Conservation (phyloP, 2,888 invertebrate genomes). For the Ametastegia equiseti region DNA sequence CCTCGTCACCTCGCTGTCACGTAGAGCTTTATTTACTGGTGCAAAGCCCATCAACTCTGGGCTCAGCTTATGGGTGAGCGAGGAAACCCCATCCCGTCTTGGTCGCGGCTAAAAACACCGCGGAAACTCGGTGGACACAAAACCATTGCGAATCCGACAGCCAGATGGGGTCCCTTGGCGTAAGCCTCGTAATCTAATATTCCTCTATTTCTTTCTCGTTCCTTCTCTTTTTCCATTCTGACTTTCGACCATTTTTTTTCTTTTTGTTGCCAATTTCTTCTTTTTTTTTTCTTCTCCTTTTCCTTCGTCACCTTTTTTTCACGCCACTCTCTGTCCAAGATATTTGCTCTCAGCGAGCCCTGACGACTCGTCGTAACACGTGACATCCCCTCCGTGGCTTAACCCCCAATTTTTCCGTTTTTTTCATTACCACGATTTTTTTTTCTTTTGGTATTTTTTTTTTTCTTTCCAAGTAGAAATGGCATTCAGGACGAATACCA, state of each 20-base stretch:
- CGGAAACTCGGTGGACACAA: conserved; percentile 33
- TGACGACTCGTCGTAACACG: conserved; percentile 17
- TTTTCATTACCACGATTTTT: neutral
- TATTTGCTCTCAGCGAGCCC: conserved; percentile 25
- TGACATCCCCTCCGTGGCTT: conserved; percentile 9
- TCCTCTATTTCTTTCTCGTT: conserved; percentile 31
- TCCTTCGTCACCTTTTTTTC: conserved; percentile 47
- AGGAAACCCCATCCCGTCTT: conserved; percentile 42
- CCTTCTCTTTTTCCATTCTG: conserved; percentile 33
- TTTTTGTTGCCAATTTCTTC: no score
- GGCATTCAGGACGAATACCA: neutral
- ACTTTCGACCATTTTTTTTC: conserved; percentile 42
- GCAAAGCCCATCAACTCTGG: conserved; percentile 46
- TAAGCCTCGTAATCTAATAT: conserved; percentile 39
- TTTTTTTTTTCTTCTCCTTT: conserved; percentile 23
- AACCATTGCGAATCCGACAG: conserved; percentile 47
- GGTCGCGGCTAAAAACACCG: conserved; percentile 36
- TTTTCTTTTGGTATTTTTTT: neutral
- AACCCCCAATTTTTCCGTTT: neutral
- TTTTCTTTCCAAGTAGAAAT: neutral
- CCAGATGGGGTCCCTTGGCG: conserved; percentile 44
- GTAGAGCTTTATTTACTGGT: conserved; percentile 50
- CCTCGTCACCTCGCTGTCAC: conserved; percentile 49
- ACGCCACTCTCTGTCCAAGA: conserved; percentile 17
- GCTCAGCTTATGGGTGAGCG: conserved; percentile 39